Evolutionary conservation across 2,797 vertebrate genomes (phyloP), one percentile per base, ranked within the genome.

Genomic region (Myotis pilosus): DNA sequence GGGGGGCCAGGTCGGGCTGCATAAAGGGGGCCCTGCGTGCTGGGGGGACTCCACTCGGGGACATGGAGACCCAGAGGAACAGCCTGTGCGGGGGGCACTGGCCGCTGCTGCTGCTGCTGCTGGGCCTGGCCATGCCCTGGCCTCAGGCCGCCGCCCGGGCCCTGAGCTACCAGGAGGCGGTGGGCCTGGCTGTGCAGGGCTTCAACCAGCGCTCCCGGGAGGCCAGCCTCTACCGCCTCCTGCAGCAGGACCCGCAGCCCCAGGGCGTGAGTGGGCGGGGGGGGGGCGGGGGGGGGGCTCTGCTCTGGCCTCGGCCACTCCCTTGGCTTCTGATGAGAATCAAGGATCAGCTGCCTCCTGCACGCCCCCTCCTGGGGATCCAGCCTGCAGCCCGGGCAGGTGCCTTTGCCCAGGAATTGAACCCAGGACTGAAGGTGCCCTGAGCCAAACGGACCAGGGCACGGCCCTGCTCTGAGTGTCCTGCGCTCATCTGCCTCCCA

Each of bases 161-260:
- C n/a, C 10, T 53, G n/a, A 75, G 71, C 89, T 95, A 95, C 60
- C 6, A 30, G 22, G 47, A 95, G 7, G 88, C 89, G 0, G 95
- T 94, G 60, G 83, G 88, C 17, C 86, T 22, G 0, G 94, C 87
- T 1, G 89, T 97, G 62, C 68, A 95, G 1, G 13, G 20, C 60
- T 12, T 94, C 94, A 97, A 97, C 51, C 49, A 55, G 76, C 13
- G 0, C 22, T 97, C 95, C 47, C 53, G 3, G 0, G 82, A 96
- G 0, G 6, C 47, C 36, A 94, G n/a, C 33, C 89, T 96, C 82
- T 97, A 92, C 64, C 92, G 95, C 49, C 94, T 97, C 41, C 53
- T 97, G 66, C 7, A 51, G 38, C 78, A 76, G 41, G 74, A 93
- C 9, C 60, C 4, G 8, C 22, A 33, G 28, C 25, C 74, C 1